Base-by-base conservation (phyloP, 2,888 invertebrate species). In the Tetragonisca angustula region DNA sequence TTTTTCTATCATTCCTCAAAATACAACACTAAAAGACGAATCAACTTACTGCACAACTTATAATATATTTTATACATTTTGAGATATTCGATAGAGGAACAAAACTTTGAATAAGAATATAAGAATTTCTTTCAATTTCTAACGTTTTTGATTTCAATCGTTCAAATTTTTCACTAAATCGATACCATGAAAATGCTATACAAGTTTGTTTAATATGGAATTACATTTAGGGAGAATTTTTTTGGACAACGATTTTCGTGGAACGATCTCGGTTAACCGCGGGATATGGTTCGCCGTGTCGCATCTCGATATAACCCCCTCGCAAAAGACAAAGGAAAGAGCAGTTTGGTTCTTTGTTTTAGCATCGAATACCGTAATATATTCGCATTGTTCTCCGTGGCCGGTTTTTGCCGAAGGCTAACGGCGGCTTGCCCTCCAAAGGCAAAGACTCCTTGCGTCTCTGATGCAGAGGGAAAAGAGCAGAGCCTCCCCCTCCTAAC, bases 381-480 rank as follows among this genome's bases (percentile, higher is more conserved):
- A 90, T 90, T 88, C 89, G 88, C 86, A 90, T 90, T 90, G 89
- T 90, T 90, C 83, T 86, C 85, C 36, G 84, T 69, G 88, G 87
- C 87, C 82, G 89, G 88, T 86, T 88, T 89, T 87, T 84, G 88
- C 89, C n/a, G 84, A 78, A 76, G 83, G 88, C 83, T 76, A 74
- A 76, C 79, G 83, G 81, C 84, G 84, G 85, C 74, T 75, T 61
- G 85, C 74, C 76, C 83, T 84, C 77, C 81, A 83, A 81, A 88
- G 83, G 85, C 43, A 65, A 81, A 70, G 74, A 74, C 54, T 81
- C 79, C 79, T 75, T 76, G 65, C 81, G 69, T 73, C 62, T 21
- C 67, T 67, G 76, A 82, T 71, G 81, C 83, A 79, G 70, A 79
- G 68, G 65, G 69, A 75, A 70, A 78, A 73, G 76, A 71, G 59